Evolutionary conservation across 2,888 invertebrate species (phyloP).

Genomic region (Xestia ashworthii): DNA sequence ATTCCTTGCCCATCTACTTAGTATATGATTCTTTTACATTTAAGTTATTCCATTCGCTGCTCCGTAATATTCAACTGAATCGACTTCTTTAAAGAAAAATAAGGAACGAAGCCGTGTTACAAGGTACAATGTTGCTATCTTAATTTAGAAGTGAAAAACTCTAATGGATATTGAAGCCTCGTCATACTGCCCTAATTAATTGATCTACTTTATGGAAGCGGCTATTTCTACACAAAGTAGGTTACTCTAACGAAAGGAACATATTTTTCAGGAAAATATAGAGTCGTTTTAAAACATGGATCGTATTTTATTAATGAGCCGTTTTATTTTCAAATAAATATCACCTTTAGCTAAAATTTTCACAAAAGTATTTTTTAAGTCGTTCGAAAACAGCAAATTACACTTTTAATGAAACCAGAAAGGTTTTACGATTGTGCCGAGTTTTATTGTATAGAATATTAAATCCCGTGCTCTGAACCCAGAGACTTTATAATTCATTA

Average conservation of each 20-base stretch:
- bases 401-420: conserved; percentile 66
- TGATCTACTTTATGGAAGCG: conserved; percentile 28
- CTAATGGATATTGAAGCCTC: conserved; percentile 39
- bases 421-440: conserved; percentile 64
- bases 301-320: conserved; percentile 19
- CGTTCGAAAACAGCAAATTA: conserved; percentile 61
- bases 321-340: conserved; percentile 38
- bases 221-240: conserved; percentile 43
- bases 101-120: conserved; percentile 16
- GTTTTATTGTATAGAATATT: conserved; percentile 69
- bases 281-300: conserved; percentile 18
- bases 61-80: conserved; percentile 19
- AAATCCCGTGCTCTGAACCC: conserved; percentile 60
- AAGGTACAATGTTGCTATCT: background rate
- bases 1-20: conserved; percentile 51
- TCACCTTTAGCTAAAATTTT: conserved; percentile 29
- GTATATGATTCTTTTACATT: conserved; percentile 40
- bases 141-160: conserved; percentile 24
- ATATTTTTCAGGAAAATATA: conserved; percentile 20
- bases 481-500: conserved; percentile 70
- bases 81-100: conserved; percentile 21
- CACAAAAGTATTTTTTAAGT: conserved; percentile 45
- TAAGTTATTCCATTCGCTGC: conserved; percentile 23
- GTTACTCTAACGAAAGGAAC: conserved; percentile 15
- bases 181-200: conserved; percentile 38